Conservation (phyloP, 2,888 invertebrate genomes). For the Notocelia uddmanniana region DNA sequence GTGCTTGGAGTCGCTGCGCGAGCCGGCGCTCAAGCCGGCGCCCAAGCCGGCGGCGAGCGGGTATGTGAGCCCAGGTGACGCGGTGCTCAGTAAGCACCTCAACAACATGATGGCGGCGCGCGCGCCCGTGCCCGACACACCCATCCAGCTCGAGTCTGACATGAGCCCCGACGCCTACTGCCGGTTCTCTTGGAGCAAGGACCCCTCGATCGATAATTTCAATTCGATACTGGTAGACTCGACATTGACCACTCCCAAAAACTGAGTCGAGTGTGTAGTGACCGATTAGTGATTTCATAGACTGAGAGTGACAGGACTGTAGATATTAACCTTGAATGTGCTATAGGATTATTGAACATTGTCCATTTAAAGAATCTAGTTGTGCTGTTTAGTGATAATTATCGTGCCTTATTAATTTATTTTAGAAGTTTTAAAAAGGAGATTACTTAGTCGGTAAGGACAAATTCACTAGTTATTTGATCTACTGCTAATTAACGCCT, state of each 20-base stretch:
- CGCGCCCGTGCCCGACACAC: slow-evolving; percentile 71
- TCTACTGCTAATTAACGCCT: slow-evolving; percentile 36
- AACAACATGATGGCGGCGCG: slow-evolving; percentile 70
- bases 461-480: slow-evolving; percentile 26
- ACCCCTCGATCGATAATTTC: slow-evolving; percentile 79
- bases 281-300: slow-evolving; percentile 66
- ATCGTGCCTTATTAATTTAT: slow-evolving; percentile 86
- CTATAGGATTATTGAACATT: slow-evolving; percentile 68
- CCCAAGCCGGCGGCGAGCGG: slow-evolving; percentile 69
- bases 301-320: slow-evolving; percentile 73
- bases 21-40: slow-evolving; percentile 70
- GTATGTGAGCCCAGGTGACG: slow-evolving; percentile 76
- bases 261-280: slow-evolving; percentile 66
- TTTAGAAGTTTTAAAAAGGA: slow-evolving; percentile 75
- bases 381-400: slow-evolving; percentile 83
- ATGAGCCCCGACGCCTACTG: slow-evolving; percentile 84
- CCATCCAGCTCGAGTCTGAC: slow-evolving; percentile 77
- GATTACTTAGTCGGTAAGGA: slow-evolving; percentile 79
- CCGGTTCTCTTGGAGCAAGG: slow-evolving; percentile 82
- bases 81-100: slow-evolving; percentile 79
- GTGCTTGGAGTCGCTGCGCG: slow-evolving; percentile 75
- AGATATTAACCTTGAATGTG: slow-evolving; percentile 72
- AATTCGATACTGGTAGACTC: slow-evolving; percentile 75
- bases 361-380: slow-evolving; percentile 71
- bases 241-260: slow-evolving; percentile 69